Evolutionary conservation across 1,140 invertebrate genomes (phyloP).

Genomic region (Zaprionus nigranus): DNA sequence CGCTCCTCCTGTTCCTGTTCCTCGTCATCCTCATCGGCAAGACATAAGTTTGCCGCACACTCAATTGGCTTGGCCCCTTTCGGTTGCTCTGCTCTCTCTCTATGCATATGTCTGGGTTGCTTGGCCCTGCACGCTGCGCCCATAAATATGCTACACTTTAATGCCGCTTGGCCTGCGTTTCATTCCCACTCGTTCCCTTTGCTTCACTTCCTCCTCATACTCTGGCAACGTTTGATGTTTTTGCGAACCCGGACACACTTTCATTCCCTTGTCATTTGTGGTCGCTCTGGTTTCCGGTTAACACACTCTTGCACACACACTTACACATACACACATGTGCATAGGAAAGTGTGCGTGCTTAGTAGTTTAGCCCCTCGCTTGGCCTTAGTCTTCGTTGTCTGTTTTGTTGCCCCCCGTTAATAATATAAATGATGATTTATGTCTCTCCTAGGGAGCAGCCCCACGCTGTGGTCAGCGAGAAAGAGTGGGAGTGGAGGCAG

Average conservation of each 20-base stretch:
- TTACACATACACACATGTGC: slow-evolving; percentile 32
- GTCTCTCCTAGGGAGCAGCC: slow-evolving; percentile 53
- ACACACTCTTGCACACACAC: slow-evolving; percentile 35
- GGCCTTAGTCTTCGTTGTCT: slow-evolving; percentile 34
- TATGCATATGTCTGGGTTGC: slow-evolving; percentile 25
- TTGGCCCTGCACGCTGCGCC: slow-evolving; percentile 45
- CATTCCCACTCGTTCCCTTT: not conserved
- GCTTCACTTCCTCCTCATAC: not conserved
- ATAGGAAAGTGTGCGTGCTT: slow-evolving; percentile 62
- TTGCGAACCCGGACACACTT: slow-evolving; percentile 50
- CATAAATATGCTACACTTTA: slow-evolving; percentile 79
- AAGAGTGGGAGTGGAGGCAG: not conserved
- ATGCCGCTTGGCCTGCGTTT: slow-evolving; percentile 20
- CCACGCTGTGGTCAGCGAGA: slow-evolving; percentile 28
- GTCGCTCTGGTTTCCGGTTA: slow-evolving; percentile 76
- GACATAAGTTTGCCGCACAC: slow-evolving; percentile 39
- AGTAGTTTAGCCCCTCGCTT: slow-evolving; percentile 39
- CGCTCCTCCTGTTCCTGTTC: not conserved
- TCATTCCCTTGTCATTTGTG: slow-evolving; percentile 75
- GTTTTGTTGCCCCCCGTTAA: slow-evolving; percentile 76
- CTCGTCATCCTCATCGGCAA: not conserved
- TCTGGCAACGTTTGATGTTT: slow-evolving; percentile 63
- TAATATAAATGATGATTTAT: slow-evolving; percentile 83
- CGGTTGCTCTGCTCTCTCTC: not conserved
- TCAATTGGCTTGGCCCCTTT: slow-evolving; percentile 39